Conservation (phyloP, 2,113 vertebrate genomes). For the Gambusia holbrooki region DNA sequence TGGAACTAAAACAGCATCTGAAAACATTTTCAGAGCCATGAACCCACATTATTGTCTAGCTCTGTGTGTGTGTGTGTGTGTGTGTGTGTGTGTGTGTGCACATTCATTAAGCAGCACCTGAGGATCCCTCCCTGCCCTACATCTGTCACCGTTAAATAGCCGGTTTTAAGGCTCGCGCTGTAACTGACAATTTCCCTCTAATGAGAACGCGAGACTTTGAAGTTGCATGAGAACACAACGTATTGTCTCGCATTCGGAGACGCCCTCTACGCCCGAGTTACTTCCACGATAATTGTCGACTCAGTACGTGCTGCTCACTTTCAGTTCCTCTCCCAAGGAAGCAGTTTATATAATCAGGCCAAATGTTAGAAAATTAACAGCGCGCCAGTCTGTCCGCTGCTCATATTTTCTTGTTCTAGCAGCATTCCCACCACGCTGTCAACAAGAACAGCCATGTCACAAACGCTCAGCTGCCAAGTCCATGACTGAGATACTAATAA, state of each 20-base stretch:
- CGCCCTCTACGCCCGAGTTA: too few relatives aligned
- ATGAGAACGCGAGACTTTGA: background rate
- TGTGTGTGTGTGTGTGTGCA: background rate
- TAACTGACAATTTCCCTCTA: background rate
- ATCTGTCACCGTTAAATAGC: conserved; percentile 12
- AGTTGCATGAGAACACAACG: background rate
- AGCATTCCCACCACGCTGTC: background rate
- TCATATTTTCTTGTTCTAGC: background rate
- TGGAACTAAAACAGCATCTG: conserved; percentile 8
- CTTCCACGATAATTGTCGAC: background rate
- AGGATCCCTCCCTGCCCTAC: background rate
- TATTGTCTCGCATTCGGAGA: background rate
- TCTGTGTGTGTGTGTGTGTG: background rate
- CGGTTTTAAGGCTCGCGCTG: background rate
- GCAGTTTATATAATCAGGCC: background rate
- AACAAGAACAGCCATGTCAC: background rate
- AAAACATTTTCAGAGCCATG: conserved; percentile 2
- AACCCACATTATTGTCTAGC: conserved; percentile 20
- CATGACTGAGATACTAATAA: background rate
- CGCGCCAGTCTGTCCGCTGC: background rate
- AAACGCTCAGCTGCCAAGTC: background rate
- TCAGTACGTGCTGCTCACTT: background rate
- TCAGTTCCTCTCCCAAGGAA: background rate
- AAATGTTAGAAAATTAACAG: background rate
- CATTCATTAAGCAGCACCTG: conserved; percentile 6